phyloP scores from a whole-genome alignment of 2,113 vertebrate species.

The Paracanthobrama guichenoti region DNA sequence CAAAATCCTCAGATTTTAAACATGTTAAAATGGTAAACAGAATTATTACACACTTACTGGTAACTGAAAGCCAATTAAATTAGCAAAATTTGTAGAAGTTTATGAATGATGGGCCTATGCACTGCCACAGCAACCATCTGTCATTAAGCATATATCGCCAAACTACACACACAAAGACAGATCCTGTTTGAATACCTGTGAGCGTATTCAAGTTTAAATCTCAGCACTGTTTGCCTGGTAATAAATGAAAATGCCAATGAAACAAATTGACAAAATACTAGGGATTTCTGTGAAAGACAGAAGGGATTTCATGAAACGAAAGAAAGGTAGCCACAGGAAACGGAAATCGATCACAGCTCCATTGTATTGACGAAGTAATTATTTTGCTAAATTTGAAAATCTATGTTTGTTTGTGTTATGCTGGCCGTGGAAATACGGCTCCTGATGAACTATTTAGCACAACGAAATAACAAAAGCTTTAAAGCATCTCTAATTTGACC shows the following conservation, averaged over 20 bases:
- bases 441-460: constrained; percentile 32
- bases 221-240: constrained; percentile 54
- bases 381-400: constrained; percentile 35
- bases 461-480: not conserved
- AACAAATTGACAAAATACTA: constrained; percentile 72
- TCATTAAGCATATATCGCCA: not conserved
- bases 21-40: not conserved
- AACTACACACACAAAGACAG: not conserved
- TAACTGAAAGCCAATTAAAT: not conserved
- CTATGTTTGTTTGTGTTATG: constrained; percentile 31
- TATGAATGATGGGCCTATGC: constrained; percentile 20
- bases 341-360: constrained; percentile 22
- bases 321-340: constrained; percentile 11
- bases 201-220: not conserved
- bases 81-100: not conserved
- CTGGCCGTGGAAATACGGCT: not conserved
- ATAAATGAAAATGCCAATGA: constrained; percentile 72
- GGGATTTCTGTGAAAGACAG: constrained; percentile 56
- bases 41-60: not conserved
- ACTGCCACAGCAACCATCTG: constrained; percentile 29
- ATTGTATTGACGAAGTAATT: constrained; percentile 36
- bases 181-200: not conserved
- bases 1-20: no score
- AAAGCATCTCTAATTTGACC: constrained; percentile 67
- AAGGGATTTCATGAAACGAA: constrained; percentile 64